phyloP scores from a whole-genome alignment of 2,888 invertebrate genomes.

The Lumbricus terrestris region DNA sequence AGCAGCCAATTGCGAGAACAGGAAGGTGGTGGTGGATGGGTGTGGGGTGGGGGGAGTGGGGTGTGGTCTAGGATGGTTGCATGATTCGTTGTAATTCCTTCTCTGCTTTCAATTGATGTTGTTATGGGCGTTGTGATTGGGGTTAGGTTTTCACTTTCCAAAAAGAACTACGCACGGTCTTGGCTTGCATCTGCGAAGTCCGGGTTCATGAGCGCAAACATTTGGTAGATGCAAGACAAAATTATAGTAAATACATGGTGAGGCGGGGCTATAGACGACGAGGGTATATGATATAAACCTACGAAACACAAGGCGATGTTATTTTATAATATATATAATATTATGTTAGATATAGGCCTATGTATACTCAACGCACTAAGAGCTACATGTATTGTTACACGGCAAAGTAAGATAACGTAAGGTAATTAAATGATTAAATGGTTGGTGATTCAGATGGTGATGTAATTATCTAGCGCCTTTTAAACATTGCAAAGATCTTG shows the following conservation, averaged over 20 bases:
- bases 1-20: neutral
- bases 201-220: neutral
- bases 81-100: too few relatives aligned
- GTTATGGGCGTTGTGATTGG: neutral
- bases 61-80: too few relatives aligned
- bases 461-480: neutral
- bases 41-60: too few relatives aligned
- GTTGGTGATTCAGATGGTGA: neutral
- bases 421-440: neutral
- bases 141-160: neutral
- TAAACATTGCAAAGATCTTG: neutral
- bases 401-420: neutral
- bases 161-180: neutral
- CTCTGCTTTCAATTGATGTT: neutral
- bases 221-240: neutral
- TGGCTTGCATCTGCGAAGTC: neutral
- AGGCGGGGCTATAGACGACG: too few relatives aligned
- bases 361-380: too few relatives aligned
- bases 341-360: too few relatives aligned
- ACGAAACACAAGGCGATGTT: neutral
- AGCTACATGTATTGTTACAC: neutral
- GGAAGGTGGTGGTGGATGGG: neutral
- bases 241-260: too few relatives aligned
- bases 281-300: too few relatives aligned
- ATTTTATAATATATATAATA: too few relatives aligned